phyloP scores from a whole-genome alignment of 2,113 vertebrate species.

The Perccottus glenii region DNA sequence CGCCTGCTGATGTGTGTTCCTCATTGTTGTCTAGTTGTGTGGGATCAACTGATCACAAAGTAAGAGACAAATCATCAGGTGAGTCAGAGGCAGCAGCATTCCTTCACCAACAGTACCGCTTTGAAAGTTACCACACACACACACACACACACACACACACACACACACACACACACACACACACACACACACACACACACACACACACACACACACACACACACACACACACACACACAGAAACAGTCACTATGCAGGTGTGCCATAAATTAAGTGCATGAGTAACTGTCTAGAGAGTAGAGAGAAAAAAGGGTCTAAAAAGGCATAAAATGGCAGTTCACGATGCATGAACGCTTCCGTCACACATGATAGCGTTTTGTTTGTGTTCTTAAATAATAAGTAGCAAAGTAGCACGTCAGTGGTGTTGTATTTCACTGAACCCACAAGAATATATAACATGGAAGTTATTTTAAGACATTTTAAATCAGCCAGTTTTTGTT shows the following conservation, averaged over 20 bases:
- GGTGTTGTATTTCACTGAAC: background rate
- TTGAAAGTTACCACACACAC: too few species aligned
- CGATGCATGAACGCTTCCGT: conserved; percentile 44
- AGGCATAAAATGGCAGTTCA: conserved; percentile 50
- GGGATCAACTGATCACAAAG: conserved; percentile 62
- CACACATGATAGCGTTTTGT: conserved; percentile 22
- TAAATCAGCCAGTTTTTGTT: too few species aligned
- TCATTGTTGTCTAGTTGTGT: conserved; percentile 46
- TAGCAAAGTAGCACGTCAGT: background rate
- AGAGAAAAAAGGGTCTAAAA: conserved; percentile 27
- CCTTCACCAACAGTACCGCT: conserved; percentile 59
- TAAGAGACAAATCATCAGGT: conserved; percentile 70
- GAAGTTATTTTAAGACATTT: too few species aligned
- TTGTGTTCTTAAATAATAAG: conserved; percentile 5
- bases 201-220: conserved; percentile 24
- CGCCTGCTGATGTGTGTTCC: conserved; percentile 21
- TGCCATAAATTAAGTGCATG: conserved; percentile 74
- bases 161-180: conserved; percentile 30
- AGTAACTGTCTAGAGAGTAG: conserved; percentile 72
- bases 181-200: conserved; percentile 44
- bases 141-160: background rate
- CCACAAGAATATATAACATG: too few species aligned
- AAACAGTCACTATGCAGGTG: conserved; percentile 68
- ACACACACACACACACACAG: conserved; percentile 33
- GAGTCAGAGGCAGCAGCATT: conserved; percentile 74